A percentile compares a stretch with the other conserved stretches of the same genome.
Evolutionary conservation across 2,888 invertebrate genomes (phyloP).

Genomic region (Leptinotarsa peninsularis): DNA sequence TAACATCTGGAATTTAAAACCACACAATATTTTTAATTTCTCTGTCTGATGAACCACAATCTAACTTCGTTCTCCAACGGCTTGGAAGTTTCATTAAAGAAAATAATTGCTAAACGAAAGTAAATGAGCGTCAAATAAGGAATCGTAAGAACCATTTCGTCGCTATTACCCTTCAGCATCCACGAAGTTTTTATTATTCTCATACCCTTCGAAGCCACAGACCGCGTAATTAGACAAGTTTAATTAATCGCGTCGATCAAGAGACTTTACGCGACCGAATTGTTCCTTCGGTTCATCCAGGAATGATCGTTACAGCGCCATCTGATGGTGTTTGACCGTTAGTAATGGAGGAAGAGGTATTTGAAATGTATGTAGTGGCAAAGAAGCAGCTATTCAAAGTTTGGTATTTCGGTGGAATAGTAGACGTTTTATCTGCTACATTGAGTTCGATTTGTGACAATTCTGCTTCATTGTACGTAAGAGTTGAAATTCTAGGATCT

Average conservation of each 20-base stretch:
- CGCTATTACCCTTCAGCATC: constrained; percentile 16
- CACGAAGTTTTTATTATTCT: constrained; percentile 12
- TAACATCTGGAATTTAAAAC: neutral
- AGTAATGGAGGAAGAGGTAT: neutral
- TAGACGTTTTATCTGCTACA: no score
- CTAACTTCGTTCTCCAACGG: constrained; percentile 2
- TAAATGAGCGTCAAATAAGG: constrained; percentile 22
- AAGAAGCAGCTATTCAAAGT: neutral
- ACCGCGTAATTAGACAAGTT: constrained; percentile 20
- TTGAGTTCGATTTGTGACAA: no score
- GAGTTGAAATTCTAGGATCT: no score
- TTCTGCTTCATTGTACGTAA: no score
- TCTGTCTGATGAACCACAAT: constrained; percentile 19
- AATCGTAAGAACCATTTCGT: constrained; percentile 19
- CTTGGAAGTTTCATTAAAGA: constrained; percentile 10
- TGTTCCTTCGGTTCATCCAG: constrained; percentile 5
- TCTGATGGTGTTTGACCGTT: constrained; percentile 10
- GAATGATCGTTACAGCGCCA: constrained; percentile 1
- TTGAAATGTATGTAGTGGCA: neutral
- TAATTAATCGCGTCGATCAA: constrained; percentile 19
- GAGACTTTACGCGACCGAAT: neutral
- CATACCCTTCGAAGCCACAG: constrained; percentile 20
- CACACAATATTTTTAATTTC: constrained; percentile 14
- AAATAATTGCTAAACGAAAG: constrained; percentile 22
- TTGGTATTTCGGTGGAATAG: neutral